A percentile compares a stretch with the other conserved stretches of the same genome.
Evolutionary conservation across 2,797 vertebrate species (phyloP).

Genomic region (Onychomys arenicola): DNA sequence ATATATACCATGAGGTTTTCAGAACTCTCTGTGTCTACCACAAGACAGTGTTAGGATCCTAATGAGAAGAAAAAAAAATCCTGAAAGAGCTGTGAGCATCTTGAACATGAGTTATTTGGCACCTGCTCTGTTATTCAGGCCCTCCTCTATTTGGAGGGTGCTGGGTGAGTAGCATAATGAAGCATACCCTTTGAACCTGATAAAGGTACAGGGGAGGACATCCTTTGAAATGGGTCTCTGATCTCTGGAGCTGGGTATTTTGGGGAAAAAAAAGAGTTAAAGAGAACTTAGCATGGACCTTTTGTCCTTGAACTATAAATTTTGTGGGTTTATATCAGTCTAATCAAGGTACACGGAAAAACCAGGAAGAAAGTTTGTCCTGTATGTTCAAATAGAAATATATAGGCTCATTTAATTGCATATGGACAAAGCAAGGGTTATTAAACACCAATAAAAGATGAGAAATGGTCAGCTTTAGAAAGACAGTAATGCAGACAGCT

Average conservation of each 20-base stretch:
- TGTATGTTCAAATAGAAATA: background rate
- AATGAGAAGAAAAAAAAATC: background rate
- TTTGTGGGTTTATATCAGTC: background rate
- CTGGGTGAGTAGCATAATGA: background rate
- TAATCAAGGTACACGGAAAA: background rate
- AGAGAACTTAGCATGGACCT: background rate
- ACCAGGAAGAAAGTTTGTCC: background rate
- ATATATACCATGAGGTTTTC: background rate
- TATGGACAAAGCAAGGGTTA: background rate
- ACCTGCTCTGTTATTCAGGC: background rate
- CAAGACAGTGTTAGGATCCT: background rate
- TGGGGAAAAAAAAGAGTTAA: background rate
- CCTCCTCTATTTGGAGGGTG: background rate
- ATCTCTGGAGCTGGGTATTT: background rate
- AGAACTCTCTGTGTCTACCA: background rate
- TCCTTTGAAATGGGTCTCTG: background rate
- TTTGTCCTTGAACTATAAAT: background rate
- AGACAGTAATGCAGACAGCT: background rate
- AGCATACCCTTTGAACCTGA: slow-evolving; percentile 22
- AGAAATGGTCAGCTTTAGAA: background rate
- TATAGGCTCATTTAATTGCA: background rate
- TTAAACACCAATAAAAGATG: background rate
- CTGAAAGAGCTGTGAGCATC: background rate
- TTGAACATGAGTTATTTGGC: background rate
- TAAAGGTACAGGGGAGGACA: background rate